Evolutionary conservation across 2,888 invertebrate genomes (phyloP).

Genomic region (Macroteleia sp.): DNA sequence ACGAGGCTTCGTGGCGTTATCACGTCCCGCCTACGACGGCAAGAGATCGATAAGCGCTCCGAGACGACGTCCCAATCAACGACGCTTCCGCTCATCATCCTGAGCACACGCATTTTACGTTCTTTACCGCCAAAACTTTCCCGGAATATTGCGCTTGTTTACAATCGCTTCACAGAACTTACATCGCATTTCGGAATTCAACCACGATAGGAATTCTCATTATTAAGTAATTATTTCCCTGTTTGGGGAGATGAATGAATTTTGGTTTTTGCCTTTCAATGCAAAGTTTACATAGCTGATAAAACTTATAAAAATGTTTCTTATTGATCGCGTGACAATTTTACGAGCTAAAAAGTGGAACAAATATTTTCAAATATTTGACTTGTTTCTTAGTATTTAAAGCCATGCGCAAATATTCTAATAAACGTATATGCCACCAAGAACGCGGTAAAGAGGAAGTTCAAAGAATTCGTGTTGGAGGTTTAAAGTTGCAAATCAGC

Average conservation of each 20-base stretch:
- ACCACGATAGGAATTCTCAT: too few relatives aligned
- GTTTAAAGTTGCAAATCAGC: conserved; percentile 39
- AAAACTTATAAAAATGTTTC: too few relatives aligned
- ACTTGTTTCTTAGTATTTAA: conserved; percentile 1
- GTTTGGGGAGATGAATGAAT: too few relatives aligned
- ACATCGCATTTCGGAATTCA: too few relatives aligned
- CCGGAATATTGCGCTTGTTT: too few relatives aligned
- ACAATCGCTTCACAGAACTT: too few relatives aligned
- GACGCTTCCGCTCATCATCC: conserved; percentile 25
- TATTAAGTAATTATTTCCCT: too few relatives aligned
- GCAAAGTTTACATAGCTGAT: not conserved
- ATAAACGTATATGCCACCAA: not conserved
- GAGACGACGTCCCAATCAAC: conserved; percentile 34
- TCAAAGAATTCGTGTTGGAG: conserved; percentile 30
- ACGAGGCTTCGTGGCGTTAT: conserved; percentile 20
- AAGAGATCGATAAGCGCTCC: conserved; percentile 66
- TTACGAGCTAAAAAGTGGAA: not conserved
- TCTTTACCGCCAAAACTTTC: too few relatives aligned
- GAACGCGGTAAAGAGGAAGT: conserved; percentile 20
- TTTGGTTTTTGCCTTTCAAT: too few relatives aligned
- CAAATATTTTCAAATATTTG: not conserved
- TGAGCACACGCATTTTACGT: not conserved
- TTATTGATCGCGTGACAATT: too few relatives aligned
- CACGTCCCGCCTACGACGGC: conserved; percentile 64
- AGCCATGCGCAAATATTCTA: conserved; percentile 1